Conservation (phyloP, 1,140 invertebrate species). For the Pseudomyrmex flavicornis region DNA sequence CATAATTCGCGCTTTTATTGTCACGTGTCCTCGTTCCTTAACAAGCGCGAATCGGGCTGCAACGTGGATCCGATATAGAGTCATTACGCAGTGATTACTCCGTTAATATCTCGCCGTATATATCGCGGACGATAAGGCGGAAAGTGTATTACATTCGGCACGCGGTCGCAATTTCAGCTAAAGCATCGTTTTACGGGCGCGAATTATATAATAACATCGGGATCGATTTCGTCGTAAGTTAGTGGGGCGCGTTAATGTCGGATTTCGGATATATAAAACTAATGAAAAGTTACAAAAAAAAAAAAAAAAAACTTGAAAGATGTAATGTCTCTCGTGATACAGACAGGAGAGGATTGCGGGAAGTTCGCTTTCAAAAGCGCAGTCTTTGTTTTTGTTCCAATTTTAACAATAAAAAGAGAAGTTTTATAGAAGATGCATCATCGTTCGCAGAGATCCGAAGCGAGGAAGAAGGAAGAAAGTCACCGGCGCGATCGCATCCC, state of each 20-base stretch:
- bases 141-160: constrained; percentile 14
- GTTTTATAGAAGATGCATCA: too few species aligned
- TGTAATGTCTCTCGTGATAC: neutral
- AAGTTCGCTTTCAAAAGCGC: neutral
- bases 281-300: neutral
- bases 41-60: neutral
- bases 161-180: constrained; percentile 51
- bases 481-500: constrained; percentile 3
- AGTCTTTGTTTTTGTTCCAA: too few species aligned
- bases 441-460: neutral
- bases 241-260: constrained; percentile 7
- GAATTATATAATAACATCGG: constrained; percentile 34
- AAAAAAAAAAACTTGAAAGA: constrained; percentile 10
- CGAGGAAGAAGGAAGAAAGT: constrained; percentile 27
- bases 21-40: constrained; percentile 30
- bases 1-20: constrained; percentile 26
- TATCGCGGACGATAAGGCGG: constrained; percentile 20
- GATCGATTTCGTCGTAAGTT: constrained; percentile 69
- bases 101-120: constrained; percentile 27
- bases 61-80: constrained; percentile 44
- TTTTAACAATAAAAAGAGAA: too few species aligned
- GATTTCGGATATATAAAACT: constrained; percentile 15
- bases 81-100: constrained; percentile 50
- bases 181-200: constrained; percentile 33
- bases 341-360: neutral